Percentiles rank a stretch among this genome's conserved stretches.
Evolutionary conservation across 2,888 invertebrate species (phyloP).

Genomic region (Spialia ferax): DNA sequence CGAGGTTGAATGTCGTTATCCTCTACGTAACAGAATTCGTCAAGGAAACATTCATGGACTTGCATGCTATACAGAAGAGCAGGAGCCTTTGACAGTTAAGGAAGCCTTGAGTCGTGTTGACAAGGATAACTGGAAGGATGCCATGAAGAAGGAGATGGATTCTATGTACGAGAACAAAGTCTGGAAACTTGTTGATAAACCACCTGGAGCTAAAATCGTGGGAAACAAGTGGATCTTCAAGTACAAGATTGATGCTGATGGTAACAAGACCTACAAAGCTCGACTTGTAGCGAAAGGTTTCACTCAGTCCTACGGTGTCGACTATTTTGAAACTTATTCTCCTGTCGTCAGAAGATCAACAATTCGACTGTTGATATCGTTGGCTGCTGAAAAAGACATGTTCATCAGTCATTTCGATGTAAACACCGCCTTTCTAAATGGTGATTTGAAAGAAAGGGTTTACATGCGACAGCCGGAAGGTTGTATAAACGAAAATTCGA

Average conservation of each 20-base stretch:
- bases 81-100: constrained; percentile 10
- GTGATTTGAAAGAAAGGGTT: neutral
- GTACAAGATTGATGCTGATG: neutral
- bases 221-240: constrained; percentile 2
- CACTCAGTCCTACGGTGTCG: neutral
- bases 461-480: constrained; percentile 1
- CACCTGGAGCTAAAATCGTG: neutral
- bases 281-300: constrained; percentile 1
- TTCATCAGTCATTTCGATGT: constrained; percentile 4
- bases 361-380: neutral
- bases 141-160: no score
- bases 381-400: neutral
- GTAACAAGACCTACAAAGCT: constrained; percentile 3
- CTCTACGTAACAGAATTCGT: constrained; percentile 2
- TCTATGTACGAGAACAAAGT: no score
- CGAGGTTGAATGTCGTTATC: constrained; percentile 1
- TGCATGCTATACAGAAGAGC: neutral
- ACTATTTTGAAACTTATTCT: constrained; percentile 3
- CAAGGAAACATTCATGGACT: neutral
- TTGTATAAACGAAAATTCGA: neutral
- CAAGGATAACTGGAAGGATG: no score
- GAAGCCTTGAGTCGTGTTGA: neutral
- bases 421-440: constrained; percentile 3
- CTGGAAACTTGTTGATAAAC: neutral
- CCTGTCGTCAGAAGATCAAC: constrained; percentile 3